Evolutionary conservation across 2,888 invertebrate genomes (phyloP), one percentile per base, ranked within the genome.

Genomic region (Scotopteryx bipunctaria): DNA sequence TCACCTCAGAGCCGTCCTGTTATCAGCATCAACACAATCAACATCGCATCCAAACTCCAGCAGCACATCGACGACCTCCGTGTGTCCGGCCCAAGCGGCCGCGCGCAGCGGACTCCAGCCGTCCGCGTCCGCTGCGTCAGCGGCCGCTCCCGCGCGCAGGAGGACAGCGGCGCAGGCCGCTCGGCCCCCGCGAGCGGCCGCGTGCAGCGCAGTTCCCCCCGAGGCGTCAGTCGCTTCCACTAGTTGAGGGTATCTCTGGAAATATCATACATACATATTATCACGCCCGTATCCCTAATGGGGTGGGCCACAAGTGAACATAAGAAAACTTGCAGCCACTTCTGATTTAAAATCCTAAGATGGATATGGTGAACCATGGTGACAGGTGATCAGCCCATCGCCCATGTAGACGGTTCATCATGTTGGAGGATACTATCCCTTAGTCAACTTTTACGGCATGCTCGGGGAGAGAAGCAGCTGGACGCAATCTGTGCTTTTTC

Each of bases 21-120:
- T 95, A 71, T 97, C 97, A 42, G 95, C 94, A 71, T 97, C 97
- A 1, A 96, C 95, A 65, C 96, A 94, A 77, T 98, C 97, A 2
- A 98, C 95, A 65, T 94, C 93, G 57, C 97, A 97, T 0, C 95
- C 94, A 63, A 94, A 94, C 40, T 94, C 92, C 31, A 98, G 92
- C 33, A 98, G 86, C 8, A 95, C 91, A 63, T 95, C 95, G 0
- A 96, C 96, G 0, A 96, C 95, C 90, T 96, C 95, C 0, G 95
- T 95, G 71, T 98, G 98, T 0, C 98, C 98, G 37, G 97, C 98
- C 98, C 98, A 98, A 6, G 98, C 97, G 13, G 98, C 97, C 2
- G 98, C 97, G 47, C 98, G 89, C 36, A 97, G 87, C 8, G 97
- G 96, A 21, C 96, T 97, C 98, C 97, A 97, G 21, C 97, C 97